phyloP scores from a whole-genome alignment of 2,797 vertebrate species.

The Arctocebus calabarensis region DNA sequence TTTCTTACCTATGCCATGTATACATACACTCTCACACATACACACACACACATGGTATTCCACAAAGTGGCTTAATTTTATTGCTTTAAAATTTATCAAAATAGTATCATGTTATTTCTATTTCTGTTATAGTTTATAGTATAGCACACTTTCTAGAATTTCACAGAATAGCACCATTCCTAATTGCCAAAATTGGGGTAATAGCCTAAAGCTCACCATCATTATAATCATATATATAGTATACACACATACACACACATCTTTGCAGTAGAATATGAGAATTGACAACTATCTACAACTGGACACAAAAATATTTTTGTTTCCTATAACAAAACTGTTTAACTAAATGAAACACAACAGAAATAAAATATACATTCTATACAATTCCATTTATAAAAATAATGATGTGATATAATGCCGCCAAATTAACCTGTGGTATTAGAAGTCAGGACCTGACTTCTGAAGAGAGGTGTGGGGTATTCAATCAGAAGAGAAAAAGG shows the following conservation, averaged over 20 bases:
- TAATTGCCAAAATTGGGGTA: neutral
- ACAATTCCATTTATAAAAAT: neutral
- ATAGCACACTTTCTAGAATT: neutral
- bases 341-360: neutral
- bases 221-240: neutral
- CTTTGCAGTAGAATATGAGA: neutral
- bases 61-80: neutral
- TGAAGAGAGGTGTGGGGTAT: neutral
- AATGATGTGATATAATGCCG: neutral
- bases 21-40: neutral
- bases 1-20: neutral
- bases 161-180: neutral
- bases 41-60: neutral
- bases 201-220: neutral
- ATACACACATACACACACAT: neutral
- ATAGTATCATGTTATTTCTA: neutral
- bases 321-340: neutral
- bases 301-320: neutral
- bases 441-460: neutral
- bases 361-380: neutral
- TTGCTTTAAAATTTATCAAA: slow-evolving; percentile 7
- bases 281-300: neutral
- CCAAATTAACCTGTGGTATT: neutral
- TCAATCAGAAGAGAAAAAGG: neutral
- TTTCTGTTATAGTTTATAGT: neutral